These are phyloP conservation scores for Porites rus DNA, from an alignment of 92 coral and sea anemone genomes.

Conservation along the genomic window DNA sequence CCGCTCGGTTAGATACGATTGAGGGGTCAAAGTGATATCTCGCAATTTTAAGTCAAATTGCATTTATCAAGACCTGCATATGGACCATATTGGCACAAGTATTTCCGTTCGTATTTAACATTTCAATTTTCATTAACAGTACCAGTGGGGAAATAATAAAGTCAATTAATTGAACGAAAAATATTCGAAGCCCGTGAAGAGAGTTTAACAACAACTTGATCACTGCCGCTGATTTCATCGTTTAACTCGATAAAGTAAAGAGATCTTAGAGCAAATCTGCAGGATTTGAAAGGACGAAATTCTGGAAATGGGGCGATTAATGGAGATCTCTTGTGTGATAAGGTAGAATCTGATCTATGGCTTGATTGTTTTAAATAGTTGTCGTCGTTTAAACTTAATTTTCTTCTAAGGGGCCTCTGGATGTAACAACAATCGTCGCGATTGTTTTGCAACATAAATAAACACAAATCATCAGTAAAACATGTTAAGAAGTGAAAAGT, in stretches of 20 bases:
- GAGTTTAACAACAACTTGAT: neutral
- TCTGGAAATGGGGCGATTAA: conserved; percentile 14
- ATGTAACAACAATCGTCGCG: neutral
- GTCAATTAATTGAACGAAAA: neutral
- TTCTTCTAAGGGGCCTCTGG: neutral
- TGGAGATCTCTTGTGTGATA: conserved; percentile 19
- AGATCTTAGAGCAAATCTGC: neutral
- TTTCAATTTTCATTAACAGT: conserved; percentile 17
- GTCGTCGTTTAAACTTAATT: conserved; percentile 28
- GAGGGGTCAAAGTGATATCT: conserved; percentile 40
- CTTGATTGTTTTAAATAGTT: conserved; percentile 22
- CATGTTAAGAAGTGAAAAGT: neutral
- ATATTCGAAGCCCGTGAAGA: neutral
- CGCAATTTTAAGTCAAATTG: conserved; percentile 23
- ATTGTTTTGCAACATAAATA: neutral
- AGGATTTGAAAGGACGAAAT: neutral
- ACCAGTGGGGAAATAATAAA: neutral
- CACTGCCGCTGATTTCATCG: neutral
- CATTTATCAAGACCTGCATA: conserved; percentile 31
- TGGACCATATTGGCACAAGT: conserved; percentile 14
- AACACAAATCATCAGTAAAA: conserved; percentile 7
- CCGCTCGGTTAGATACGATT: conserved; percentile 8
- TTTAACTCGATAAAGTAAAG: neutral
- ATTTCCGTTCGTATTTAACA: conserved; percentile 27
- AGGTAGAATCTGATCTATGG: conserved; percentile 2